Percentiles rank a stretch among this genome's conserved stretches.
Evolutionary conservation across 2,888 invertebrate species (phyloP).

Genomic region (Sarcophaga subvicina): DNA sequence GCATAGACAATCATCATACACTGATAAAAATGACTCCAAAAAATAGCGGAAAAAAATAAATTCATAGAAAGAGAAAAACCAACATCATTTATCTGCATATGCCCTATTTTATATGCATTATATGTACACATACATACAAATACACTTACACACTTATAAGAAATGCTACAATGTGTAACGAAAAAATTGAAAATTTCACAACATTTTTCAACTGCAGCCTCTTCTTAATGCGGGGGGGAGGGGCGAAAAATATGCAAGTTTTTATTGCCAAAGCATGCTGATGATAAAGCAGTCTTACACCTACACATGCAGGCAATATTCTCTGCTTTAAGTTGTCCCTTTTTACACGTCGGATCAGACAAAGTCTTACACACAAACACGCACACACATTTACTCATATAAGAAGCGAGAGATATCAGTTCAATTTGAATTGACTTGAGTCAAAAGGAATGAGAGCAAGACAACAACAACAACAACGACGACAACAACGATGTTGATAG

Average conservation of each 20-base stretch:
- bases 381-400: background rate
- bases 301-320: background rate
- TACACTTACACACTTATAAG: slow-evolving; percentile 1
- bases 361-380: too few species aligned
- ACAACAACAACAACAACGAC: slow-evolving; percentile 42
- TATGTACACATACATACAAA: background rate
- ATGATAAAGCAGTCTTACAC: background rate
- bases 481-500: slow-evolving; percentile 30
- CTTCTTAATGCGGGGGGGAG: background rate
- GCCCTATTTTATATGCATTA: slow-evolving; percentile 29
- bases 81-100: slow-evolving; percentile 39
- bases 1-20: background rate
- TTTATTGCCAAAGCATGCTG: background rate
- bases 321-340: background rate
- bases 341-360: slow-evolving; percentile 6
- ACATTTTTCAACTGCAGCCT: slow-evolving; percentile 41
- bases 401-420: slow-evolving; percentile 30
- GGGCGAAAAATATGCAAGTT: background rate
- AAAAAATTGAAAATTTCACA: slow-evolving; percentile 32
- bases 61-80: background rate
- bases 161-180: background rate
- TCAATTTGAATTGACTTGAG: slow-evolving; percentile 63
- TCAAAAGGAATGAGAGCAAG: slow-evolving; percentile 51
- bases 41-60: too few species aligned
- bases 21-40: too few species aligned